Conservation (phyloP, 2,113 vertebrate species). For the Xenopus laevis region DNA sequence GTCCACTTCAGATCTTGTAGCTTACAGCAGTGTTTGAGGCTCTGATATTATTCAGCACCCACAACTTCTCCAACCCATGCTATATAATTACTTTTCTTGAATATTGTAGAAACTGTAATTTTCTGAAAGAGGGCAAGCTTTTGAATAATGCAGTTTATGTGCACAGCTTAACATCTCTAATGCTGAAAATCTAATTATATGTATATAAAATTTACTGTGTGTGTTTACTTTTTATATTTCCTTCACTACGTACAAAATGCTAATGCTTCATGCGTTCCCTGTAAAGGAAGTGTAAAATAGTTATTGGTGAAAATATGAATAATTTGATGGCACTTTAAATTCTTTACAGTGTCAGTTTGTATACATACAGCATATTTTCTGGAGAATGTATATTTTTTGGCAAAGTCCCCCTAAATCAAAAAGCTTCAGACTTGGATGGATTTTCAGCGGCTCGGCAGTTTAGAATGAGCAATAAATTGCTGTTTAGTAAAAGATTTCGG, state of each 20-base stretch:
- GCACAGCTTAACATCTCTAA: constrained; percentile 65
- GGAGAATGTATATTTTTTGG: constrained; percentile 2
- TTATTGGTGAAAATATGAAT: constrained; percentile 29
- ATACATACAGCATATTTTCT: not conserved
- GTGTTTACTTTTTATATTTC: constrained; percentile 31
- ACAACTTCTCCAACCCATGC: constrained; percentile 62
- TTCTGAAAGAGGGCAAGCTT: constrained; percentile 68
- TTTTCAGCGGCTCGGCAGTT: not conserved
- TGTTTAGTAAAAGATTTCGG: not conserved
- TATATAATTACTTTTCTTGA: constrained; percentile 73
- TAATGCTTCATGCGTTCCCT: not conserved
- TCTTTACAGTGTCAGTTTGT: constrained; percentile 12
- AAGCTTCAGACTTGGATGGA: not conserved
- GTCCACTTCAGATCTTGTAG: too few species aligned
- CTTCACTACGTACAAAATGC: constrained; percentile 5
- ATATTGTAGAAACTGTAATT: constrained; percentile 74
- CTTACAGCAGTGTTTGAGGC: too few species aligned
- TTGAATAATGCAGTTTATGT: constrained; percentile 66
- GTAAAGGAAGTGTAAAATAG: constrained; percentile 26
- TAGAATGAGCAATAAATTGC: not conserved
- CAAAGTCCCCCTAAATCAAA: constrained; percentile 12
- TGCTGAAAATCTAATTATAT: constrained; percentile 64
- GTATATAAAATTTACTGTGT: constrained; percentile 29
- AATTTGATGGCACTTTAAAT: constrained; percentile 22
- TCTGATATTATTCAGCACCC: constrained; percentile 50